Evolutionary conservation across 2,113 vertebrate species (phyloP), one percentile per base, ranked within the genome.

Genomic region (Limnothrissa miodon): DNA sequence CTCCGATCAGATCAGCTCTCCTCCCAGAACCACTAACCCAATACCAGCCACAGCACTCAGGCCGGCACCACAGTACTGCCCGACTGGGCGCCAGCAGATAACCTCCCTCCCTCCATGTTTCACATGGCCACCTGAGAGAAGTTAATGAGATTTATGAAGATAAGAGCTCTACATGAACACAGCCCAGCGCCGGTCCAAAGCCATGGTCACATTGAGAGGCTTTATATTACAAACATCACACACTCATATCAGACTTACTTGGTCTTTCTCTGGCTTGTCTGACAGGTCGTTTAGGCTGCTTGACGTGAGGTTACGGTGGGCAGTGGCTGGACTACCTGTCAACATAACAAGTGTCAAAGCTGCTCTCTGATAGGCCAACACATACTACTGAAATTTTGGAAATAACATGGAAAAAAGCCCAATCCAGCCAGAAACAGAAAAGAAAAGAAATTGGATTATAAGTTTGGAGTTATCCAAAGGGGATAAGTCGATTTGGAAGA

Each of bases 201-300:
- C 66, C 66, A 74, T 70, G 29, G 29, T 74, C 29, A 74, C 66
- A 74, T 74, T 74, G 66, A 74, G 66, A 74, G 66, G 66, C 66
- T 74, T 39, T 39, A 70, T 11, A 70, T 15, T 29, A 11, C 62
- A 11, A 13, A 70, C 25, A 70, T 70, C 62, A 53, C n/a, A 53
- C 45, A 80, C 23, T 39, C 10, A 46, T n/a, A 44, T 81, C 1
- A 70, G n/a, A 39, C 94, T 93, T 94, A 99, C 98, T 96, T 99
- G 98, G 46, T 99, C 98, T 85, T 97, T 98, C 90, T 99, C 98
- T 1, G 98, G 97, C 86, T 99, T 98, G 93, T 99, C 98, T 0
- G 97, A 98, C 92, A 99, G 97, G 92, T 99, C 98, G 0, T 95
- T 96, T 89, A 99, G 93, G 88, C 98, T 99, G 92, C 95, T 97